These are phyloP conservation scores for Microcebus jonahi DNA, from an alignment of 2,113 vertebrate species.

Conservation along the genomic window DNA sequence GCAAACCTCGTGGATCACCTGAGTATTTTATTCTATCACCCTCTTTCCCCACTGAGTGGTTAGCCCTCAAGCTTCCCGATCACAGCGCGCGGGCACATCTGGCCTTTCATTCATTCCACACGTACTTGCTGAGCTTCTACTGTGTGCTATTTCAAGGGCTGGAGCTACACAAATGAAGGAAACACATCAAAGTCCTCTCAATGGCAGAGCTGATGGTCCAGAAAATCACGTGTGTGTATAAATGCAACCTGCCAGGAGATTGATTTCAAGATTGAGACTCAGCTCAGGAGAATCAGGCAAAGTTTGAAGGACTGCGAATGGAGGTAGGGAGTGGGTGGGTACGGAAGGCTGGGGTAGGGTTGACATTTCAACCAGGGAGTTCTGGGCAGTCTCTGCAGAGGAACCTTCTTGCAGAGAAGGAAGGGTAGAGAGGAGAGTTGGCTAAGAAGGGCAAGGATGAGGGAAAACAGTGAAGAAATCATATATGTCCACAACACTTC, in stretches of 20 bases:
- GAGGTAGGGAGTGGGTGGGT: accelerated
- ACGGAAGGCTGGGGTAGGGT: accelerated
- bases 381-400: neutral
- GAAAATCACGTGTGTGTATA: neutral
- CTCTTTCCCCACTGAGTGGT: neutral
- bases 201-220: neutral
- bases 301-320: neutral
- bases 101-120: neutral
- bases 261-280: neutral
- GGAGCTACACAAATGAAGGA: neutral
- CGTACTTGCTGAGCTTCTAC: neutral
- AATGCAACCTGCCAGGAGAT: too few species aligned
- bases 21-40: neutral
- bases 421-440: neutral
- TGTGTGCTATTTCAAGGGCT: accelerated
- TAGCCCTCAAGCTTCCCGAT: accelerated
- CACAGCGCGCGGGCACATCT: too few species aligned
- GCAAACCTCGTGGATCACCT: neutral
- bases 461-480: neutral
- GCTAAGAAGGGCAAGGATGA: neutral
- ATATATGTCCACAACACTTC: accelerated
- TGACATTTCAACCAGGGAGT: neutral
- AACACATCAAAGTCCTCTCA: neutral
- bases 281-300: neutral
- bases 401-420: neutral